Conservation (phyloP, 2,113 vertebrate species). For the Mastomys natalensis region DNA sequence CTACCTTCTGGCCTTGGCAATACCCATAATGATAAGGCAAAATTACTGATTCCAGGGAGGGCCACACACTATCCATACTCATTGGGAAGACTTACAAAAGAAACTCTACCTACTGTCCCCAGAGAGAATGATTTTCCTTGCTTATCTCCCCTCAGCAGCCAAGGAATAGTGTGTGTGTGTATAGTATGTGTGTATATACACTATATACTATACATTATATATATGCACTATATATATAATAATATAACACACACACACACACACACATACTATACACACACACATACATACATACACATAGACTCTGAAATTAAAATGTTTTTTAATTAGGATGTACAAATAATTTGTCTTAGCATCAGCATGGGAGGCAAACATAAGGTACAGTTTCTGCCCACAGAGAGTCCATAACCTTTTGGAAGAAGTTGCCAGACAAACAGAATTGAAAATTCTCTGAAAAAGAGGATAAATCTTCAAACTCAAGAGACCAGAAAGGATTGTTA, state of each 20-base stretch:
- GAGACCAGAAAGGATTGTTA: neutral
- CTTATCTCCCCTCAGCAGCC: neutral
- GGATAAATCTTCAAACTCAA: constrained; percentile 8
- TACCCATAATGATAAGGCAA: neutral
- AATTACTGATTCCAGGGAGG: neutral
- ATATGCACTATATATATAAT: too few relatives aligned
- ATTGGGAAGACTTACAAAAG: neutral
- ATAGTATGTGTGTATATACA: neutral
- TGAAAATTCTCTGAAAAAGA: constrained; percentile 46
- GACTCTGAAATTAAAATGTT: constrained; percentile 58
- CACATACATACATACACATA: too few relatives aligned
- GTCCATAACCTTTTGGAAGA: constrained; percentile 38
- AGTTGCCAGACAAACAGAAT: constrained; percentile 28
- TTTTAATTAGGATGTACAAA: constrained; percentile 39
- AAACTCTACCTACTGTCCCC: neutral
- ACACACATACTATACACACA: too few relatives aligned
- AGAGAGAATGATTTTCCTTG: neutral
- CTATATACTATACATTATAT: too few relatives aligned
- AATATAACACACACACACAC: too few relatives aligned
- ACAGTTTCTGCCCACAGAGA: constrained; percentile 29
- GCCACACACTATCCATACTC: neutral
- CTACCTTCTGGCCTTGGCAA: constrained; percentile 21
- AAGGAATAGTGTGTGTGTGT: neutral
- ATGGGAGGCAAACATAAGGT: constrained; percentile 45
- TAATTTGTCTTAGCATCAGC: constrained; percentile 48